Base-by-base conservation (phyloP, 2,888 invertebrate species). In the Glaucopsyche alexis region DNA sequence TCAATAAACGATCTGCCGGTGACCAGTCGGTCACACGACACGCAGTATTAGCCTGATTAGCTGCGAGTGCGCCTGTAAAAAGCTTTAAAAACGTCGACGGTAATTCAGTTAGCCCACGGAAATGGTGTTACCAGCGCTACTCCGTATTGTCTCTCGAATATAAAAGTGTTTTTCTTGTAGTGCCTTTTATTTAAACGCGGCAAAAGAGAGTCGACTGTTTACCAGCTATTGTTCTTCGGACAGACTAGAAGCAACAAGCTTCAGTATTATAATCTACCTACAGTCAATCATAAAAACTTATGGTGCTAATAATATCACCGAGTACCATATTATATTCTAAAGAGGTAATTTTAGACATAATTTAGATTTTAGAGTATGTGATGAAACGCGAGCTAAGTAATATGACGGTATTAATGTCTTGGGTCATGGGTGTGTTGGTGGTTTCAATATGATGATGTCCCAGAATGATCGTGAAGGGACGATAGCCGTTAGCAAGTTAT, bases 81-180 rank as follows among this genome's bases (percentile, higher is more conserved):
- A 89, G 90, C 90, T 89, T 88, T 91, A 90, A 90, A 90, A 90
- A 88, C 81, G 87, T 87, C 85, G 83, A 84, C 81, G 79, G 85
- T 90, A 91, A 91, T 87, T 89, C 82, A 85, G 85, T 91, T 91
- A 89, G 80, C 79, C 80, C 78, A 80, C 79, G 77, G 79, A 78
- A 79, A 78, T 77, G 75, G 77, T 77, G 78, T 79, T 75, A 77
- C 79, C 76, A 76, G 80, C 82, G 84, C 83, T 81, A 80, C 76
- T 72, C 75, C 65, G 60, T 50, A 73, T 74, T 74, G 72, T 76
- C 71, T 71, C 71, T 73, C 52, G 66, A 74, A 60, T 72, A 50
- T 29, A 19, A 52, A 73, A 74, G 69, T 75, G 66, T 71, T 72
- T 75, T 75, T 72, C 29, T 38, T 60, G 55, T 60, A 60, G 29